A percentile compares a stretch with the other conserved stretches of the same genome.
phyloP scores from a whole-genome alignment of 1,140 invertebrate genomes.

The Forficula auricularia region DNA sequence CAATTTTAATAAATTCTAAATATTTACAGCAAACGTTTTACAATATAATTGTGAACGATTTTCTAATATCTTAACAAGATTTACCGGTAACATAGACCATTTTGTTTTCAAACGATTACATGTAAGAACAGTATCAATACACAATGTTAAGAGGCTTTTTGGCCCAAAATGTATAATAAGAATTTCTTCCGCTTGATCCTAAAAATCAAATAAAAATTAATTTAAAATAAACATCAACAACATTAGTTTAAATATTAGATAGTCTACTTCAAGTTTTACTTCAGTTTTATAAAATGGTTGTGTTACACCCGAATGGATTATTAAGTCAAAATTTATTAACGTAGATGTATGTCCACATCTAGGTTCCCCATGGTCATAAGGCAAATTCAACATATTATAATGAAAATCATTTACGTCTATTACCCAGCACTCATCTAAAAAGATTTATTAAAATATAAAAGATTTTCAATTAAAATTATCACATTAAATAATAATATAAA shows the following conservation, averaged over 20 bases:
- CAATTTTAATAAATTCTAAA: too few relatives aligned
- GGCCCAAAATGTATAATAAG: slow-evolving; percentile 12
- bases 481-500: too few relatives aligned
- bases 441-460: too few relatives aligned
- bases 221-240: background rate
- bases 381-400: too few relatives aligned
- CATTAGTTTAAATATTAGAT: background rate
- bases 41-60: too few relatives aligned
- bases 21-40: too few relatives aligned
- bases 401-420: too few relatives aligned
- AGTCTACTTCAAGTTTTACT: slow-evolving; percentile 6
- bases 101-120: too few relatives aligned
- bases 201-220: slow-evolving; percentile 5
- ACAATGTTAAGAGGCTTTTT: slow-evolving; percentile 13
- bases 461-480: too few relatives aligned
- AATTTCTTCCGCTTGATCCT: slow-evolving; percentile 15
- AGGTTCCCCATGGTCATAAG: slow-evolving; percentile 13
- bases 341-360: slow-evolving; percentile 10
- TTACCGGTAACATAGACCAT: too few relatives aligned
- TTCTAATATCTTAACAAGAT: too few relatives aligned
- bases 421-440: slow-evolving; percentile 13
- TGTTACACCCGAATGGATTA: slow-evolving; percentile 11
- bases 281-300: slow-evolving; percentile 11
- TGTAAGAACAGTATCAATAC: slow-evolving; percentile 2
- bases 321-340: slow-evolving; percentile 4